Percentiles rank a stretch among this genome's conserved stretches.
Conservation (phyloP, 2,888 invertebrate species). For the Syrista parreyssii region DNA sequence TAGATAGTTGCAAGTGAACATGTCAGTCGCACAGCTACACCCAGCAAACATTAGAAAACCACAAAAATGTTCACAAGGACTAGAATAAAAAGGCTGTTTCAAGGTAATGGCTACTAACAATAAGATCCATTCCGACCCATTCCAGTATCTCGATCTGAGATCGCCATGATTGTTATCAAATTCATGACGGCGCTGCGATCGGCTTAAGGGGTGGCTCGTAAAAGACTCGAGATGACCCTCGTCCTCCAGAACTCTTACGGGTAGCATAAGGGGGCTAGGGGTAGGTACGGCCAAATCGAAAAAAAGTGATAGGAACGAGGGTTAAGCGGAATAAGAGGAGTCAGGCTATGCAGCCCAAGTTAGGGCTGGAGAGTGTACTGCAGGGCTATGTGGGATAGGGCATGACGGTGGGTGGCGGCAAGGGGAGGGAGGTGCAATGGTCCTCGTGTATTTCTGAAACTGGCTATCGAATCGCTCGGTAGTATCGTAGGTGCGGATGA, state of each 20-base stretch:
- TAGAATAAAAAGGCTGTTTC: neutral
- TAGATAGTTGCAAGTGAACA: neutral
- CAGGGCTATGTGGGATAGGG: neutral
- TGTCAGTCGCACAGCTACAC: neutral
- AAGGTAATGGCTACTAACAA: neutral
- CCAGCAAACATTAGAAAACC: neutral
- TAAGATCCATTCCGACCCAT: neutral
- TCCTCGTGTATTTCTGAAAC: slow-evolving; percentile 15
- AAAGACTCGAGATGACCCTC: neutral
- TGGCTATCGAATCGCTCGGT: slow-evolving; percentile 39
- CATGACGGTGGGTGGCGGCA: neutral
- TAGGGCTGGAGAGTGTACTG: neutral
- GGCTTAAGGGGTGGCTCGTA: neutral
- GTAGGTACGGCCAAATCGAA: neutral
- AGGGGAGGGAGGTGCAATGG: neutral
- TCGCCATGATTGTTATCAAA: neutral
- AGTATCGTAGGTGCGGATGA: slow-evolving; percentile 57
- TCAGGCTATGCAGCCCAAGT: neutral
- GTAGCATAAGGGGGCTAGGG: neutral
- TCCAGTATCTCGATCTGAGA: slow-evolving; percentile 6
- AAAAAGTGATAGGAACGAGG: neutral
- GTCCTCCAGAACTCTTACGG: neutral
- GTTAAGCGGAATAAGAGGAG: neutral
- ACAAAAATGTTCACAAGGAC: neutral
- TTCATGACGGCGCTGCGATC: neutral